These are phyloP conservation scores for Coendou prehensilis DNA, from an alignment of 2,797 vertebrate species.

Conservation along the genomic window DNA sequence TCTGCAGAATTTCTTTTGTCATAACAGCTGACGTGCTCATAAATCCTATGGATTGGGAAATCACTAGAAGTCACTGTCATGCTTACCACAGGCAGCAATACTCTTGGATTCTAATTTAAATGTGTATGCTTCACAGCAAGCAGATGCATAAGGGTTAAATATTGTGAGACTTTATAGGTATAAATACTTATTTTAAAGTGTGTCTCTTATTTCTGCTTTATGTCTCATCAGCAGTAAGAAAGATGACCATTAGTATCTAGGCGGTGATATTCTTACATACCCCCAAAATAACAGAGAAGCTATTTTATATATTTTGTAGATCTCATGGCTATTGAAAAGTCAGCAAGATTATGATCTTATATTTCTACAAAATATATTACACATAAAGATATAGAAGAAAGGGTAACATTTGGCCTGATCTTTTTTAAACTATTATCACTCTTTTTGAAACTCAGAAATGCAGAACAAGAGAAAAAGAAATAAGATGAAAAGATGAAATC, in stretches of 20 bases:
- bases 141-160: slow-evolving; percentile 6
- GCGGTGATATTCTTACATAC: slow-evolving; percentile 46
- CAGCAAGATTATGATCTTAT: slow-evolving; percentile 38
- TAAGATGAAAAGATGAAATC: not conserved
- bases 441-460: not conserved
- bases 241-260: slow-evolving; percentile 53
- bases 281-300: slow-evolving; percentile 65
- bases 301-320: slow-evolving; percentile 45
- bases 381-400: slow-evolving; percentile 49
- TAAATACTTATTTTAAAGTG: not conserved
- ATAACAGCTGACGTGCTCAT: not conserved
- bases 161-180: not conserved
- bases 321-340: slow-evolving; percentile 53
- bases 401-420: not conserved
- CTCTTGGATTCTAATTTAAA: not conserved
- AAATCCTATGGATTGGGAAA: not conserved
- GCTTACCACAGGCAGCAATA: not conserved
- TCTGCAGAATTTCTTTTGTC: not conserved
- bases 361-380: slow-evolving; percentile 46
- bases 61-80: not conserved
- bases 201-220: slow-evolving; percentile 28
- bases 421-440: not conserved
- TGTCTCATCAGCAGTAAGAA: slow-evolving; percentile 56
- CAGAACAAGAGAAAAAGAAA: not conserved
- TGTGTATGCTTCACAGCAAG: not conserved